A percentile compares a stretch with the other conserved stretches of the same genome.
phyloP scores from a whole-genome alignment of 2,888 invertebrate genomes.

The Yponomeuta malinellus region DNA sequence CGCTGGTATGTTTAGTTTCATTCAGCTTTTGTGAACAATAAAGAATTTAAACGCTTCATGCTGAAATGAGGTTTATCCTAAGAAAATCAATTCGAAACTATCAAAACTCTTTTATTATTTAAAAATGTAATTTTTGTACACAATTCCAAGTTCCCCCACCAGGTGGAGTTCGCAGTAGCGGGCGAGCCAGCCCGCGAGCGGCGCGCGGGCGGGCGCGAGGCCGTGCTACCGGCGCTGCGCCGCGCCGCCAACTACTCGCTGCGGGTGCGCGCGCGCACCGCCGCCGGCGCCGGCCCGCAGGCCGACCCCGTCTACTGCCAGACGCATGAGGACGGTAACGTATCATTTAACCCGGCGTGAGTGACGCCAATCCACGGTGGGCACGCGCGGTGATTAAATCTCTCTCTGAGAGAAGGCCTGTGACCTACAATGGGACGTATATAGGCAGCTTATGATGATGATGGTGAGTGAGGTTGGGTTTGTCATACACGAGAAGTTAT shows the following conservation, averaged over 20 bases:
- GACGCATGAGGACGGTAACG: constrained; percentile 89
- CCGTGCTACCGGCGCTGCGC: constrained; percentile 82
- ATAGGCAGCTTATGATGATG: neutral
- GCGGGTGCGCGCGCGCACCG: constrained; percentile 85
- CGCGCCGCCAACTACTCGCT: constrained; percentile 92
- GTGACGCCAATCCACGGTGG: too few species aligned
- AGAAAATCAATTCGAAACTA: too few species aligned
- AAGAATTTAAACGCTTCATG: too few species aligned
- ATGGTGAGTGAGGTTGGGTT: neutral
- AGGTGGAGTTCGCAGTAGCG: neutral
- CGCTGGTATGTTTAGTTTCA: too few species aligned
- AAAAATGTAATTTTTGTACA: too few species aligned
- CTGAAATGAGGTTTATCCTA: too few species aligned
- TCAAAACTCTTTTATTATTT: too few species aligned
- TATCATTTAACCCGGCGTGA: neutral
- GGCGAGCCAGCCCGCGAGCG: constrained; percentile 44
- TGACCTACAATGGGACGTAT: too few species aligned
- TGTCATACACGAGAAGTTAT: too few species aligned
- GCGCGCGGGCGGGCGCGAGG: constrained; percentile 83
- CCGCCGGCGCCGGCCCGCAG: constrained; percentile 88
- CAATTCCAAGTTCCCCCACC: neutral
- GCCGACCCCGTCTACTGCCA: constrained; percentile 82
- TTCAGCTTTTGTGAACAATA: too few species aligned
- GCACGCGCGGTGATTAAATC: too few species aligned
- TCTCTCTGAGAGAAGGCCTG: too few species aligned